These are phyloP conservation scores for Campylomormyrus numenius DNA, from an alignment of 2,113 vertebrate species.

Conservation along the genomic window DNA sequence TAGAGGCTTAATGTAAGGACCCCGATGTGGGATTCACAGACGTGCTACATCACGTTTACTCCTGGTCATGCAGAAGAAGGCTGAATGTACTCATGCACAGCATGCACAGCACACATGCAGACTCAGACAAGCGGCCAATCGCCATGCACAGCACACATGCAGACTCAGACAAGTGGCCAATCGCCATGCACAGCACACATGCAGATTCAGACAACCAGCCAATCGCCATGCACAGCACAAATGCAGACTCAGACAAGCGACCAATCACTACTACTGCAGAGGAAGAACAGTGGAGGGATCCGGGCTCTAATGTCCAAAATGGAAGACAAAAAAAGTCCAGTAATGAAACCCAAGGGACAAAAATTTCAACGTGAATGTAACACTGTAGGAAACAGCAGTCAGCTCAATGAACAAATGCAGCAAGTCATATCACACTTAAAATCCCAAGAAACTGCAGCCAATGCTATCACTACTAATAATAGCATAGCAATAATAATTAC, in stretches of 20 bases:
- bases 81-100: background rate
- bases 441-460: background rate
- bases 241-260: background rate
- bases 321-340: background rate
- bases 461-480: background rate
- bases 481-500: background rate
- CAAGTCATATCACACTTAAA: background rate
- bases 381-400: background rate
- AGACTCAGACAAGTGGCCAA: background rate
- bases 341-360: background rate
- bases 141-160: background rate
- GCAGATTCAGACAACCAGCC: background rate
- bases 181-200: background rate
- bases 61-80: background rate
- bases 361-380: background rate
- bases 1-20: background rate
- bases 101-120: background rate
- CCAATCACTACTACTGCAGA: background rate
- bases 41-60: background rate
- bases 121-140: background rate
- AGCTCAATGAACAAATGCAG: background rate
- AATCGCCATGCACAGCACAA: background rate
- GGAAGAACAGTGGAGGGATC: too few relatives aligned
- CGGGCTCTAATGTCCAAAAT: background rate
- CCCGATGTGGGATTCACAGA: background rate